These are phyloP conservation scores for Xestia rhomboidea DNA, from an alignment of 2,888 invertebrate species.

Conservation along the genomic window DNA sequence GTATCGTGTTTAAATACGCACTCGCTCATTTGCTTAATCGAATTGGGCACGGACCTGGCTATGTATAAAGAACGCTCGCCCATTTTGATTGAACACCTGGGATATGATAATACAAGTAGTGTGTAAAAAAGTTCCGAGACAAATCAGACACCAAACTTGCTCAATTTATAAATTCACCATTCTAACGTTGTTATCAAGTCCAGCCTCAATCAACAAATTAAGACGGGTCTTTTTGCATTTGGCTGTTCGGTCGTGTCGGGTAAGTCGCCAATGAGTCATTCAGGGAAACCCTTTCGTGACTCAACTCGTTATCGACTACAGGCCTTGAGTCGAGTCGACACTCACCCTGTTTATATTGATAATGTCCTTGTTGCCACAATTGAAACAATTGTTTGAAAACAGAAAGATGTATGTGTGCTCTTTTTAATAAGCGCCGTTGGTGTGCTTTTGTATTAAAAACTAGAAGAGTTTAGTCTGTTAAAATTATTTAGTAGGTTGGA, in stretches of 20 bases:
- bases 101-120: background rate
- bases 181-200: constrained; percentile 12
- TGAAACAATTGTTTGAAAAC: constrained; percentile 58
- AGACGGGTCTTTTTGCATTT: constrained; percentile 33
- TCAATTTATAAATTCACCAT: constrained; percentile 13
- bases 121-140: constrained; percentile 8
- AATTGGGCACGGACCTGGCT: background rate
- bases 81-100: constrained; percentile 13
- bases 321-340: constrained; percentile 75
- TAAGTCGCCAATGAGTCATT: constrained; percentile 80
- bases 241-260: constrained; percentile 57
- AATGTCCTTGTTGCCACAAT: constrained; percentile 73
- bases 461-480: background rate
- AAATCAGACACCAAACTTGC: constrained; percentile 22
- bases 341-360: constrained; percentile 81
- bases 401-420: constrained; percentile 22
- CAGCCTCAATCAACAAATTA: constrained; percentile 16
- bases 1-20: constrained; percentile 10
- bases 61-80: constrained; percentile 8
- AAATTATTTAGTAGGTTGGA: background rate
- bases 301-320: constrained; percentile 84
- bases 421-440: constrained; percentile 11
- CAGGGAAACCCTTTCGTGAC: constrained; percentile 90
- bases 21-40: constrained; percentile 11
- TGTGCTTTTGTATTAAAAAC: background rate